Percentiles rank a stretch among this genome's conserved stretches.
Evolutionary conservation across 1,140 invertebrate genomes (phyloP).

Genomic region (Pinna nobilis): DNA sequence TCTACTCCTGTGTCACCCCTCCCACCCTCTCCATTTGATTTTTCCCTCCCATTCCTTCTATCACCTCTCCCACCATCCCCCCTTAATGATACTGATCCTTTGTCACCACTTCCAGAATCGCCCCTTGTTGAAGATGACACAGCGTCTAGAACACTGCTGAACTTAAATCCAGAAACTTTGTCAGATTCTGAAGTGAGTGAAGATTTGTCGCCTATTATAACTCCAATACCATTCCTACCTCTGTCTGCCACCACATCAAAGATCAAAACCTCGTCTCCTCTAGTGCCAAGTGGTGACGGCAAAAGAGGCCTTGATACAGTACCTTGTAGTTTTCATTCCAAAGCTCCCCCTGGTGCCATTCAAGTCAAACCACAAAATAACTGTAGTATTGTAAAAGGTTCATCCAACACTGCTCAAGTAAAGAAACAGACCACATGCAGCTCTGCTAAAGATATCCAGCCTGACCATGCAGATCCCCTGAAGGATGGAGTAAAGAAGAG

Average conservation of each 20-base stretch:
- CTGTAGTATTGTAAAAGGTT: too few species aligned
- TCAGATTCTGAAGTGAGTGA: neutral
- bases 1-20: conserved; percentile 1
- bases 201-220: neutral
- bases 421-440: too few species aligned
- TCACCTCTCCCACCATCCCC: conserved; percentile 11
- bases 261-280: neutral
- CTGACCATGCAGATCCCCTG: too few species aligned
- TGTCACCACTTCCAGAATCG: neutral
- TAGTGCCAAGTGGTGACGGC: neutral
- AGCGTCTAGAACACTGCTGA: neutral
- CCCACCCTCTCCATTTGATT: conserved; percentile 9
- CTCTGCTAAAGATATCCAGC: too few species aligned
- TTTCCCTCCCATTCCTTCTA: neutral
- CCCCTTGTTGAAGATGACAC: conserved; percentile 1
- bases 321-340: conserved; percentile 3
- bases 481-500: too few species aligned
- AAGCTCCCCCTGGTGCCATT: conserved; percentile 4
- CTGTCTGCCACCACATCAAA: neutral
- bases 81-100: neutral
- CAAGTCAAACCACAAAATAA: conserved; percentile 8
- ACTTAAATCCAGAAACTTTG: neutral
- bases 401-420: too few species aligned
- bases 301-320: neutral
- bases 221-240: neutral